phyloP scores from a whole-genome alignment of 2,113 vertebrate species.

The Prionailurus viverrinus region DNA sequence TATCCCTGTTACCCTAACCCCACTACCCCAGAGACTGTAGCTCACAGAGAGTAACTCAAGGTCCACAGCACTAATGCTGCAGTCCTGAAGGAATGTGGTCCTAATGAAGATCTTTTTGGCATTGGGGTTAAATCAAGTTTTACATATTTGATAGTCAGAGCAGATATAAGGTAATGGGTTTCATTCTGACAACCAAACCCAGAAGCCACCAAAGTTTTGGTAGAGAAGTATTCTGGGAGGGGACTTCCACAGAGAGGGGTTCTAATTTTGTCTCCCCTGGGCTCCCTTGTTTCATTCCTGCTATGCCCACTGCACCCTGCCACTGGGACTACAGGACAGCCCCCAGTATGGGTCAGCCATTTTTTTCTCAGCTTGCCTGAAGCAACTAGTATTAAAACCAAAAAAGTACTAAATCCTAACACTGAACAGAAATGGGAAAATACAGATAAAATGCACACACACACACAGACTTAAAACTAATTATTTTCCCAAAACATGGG shows the following conservation, averaged over 20 bases:
- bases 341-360: accelerated
- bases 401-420: background rate
- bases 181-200: background rate
- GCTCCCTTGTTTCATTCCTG: background rate
- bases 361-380: background rate
- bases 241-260: background rate
- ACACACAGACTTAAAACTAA: background rate
- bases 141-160: background rate
- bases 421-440: background rate
- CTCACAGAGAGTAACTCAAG: background rate
- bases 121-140: background rate
- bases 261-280: background rate
- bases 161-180: background rate
- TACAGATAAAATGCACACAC: background rate
- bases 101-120: background rate
- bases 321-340: background rate
- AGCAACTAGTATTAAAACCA: background rate
- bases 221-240: background rate
- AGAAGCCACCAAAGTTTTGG: background rate
- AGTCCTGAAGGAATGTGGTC: background rate
- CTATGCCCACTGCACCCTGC: too few species aligned
- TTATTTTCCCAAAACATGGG: background rate
- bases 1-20: background rate
- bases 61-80: background rate
- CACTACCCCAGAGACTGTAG: background rate